A percentile compares a stretch with the other conserved stretches of the same genome.
Evolutionary conservation across 1,140 invertebrate genomes (phyloP).

Genomic region (Drosophila persimilis): DNA sequence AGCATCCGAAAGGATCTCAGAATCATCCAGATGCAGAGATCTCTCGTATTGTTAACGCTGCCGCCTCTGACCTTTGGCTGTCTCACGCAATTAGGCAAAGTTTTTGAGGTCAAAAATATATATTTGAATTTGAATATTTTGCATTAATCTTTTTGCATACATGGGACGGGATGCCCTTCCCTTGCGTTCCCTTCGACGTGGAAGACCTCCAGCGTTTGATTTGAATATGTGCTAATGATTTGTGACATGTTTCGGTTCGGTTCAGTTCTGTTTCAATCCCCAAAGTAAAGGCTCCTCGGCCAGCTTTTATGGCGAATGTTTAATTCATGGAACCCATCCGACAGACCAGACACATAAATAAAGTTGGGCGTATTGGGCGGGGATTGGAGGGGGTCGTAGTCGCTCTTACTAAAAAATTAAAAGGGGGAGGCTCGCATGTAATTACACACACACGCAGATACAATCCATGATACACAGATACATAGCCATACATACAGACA

Average conservation of each 20-base stretch:
- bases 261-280: slow-evolving; percentile 9
- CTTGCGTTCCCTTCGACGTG: slow-evolving; percentile 12
- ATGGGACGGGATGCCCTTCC: slow-evolving; percentile 18
- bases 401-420: slow-evolving; percentile 61
- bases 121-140: slow-evolving; percentile 63
- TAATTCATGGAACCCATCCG: slow-evolving; percentile 57
- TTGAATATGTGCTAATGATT: slow-evolving; percentile 82
- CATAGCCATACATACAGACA: slow-evolving; percentile 6
- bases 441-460: slow-evolving; percentile 55
- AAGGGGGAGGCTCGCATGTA: slow-evolving; percentile 71
- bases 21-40: slow-evolving; percentile 41
- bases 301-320: slow-evolving; percentile 66
- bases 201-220: slow-evolving; percentile 33
- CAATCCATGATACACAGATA: not conserved
- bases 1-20: slow-evolving; percentile 19
- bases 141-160: slow-evolving; percentile 48
- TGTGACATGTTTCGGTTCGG: slow-evolving; percentile 62
- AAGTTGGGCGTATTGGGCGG: slow-evolving; percentile 48
- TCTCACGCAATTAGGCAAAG: slow-evolving; percentile 70
- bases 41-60: slow-evolving; percentile 35
- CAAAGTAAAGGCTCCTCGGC: slow-evolving; percentile 34
- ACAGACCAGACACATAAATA: slow-evolving; percentile 67
- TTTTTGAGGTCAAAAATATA: slow-evolving; percentile 63
- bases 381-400: slow-evolving; percentile 25
- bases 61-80: slow-evolving; percentile 61